These are phyloP conservation scores for Epistrophe eligans DNA, from an alignment of 2,888 invertebrate species.

Conservation along the genomic window DNA sequence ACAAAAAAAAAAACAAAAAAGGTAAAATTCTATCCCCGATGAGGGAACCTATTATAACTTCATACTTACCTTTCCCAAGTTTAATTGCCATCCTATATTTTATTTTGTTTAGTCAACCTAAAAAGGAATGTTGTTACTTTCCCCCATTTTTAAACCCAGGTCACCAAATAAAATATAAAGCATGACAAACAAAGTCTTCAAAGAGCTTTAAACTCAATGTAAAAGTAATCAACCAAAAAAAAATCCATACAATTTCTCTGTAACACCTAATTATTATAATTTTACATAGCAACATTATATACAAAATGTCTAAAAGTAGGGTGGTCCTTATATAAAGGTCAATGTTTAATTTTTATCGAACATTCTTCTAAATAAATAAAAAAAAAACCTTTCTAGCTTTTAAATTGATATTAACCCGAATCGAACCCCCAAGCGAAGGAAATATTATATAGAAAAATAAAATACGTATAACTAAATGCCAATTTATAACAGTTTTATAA, in stretches of 20 bases:
- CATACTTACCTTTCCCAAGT: slow-evolving; percentile 6
- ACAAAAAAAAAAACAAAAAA: neutral
- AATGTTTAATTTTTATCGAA: no score
- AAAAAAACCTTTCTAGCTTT: no score
- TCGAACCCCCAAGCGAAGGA: no score
- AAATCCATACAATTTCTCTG: slow-evolving; percentile 77
- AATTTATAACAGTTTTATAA: no score
- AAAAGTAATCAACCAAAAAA: slow-evolving; percentile 80
- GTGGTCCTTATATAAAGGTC: neutral
- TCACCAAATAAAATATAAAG: slow-evolving; percentile 24
- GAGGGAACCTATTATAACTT: neutral
- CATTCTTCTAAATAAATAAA: no score
- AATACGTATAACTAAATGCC: no score
- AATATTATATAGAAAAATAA: no score
- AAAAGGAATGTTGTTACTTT: neutral
- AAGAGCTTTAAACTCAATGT: slow-evolving; percentile 76
- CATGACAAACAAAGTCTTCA: slow-evolving; percentile 22
- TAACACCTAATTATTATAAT: slow-evolving; percentile 81
- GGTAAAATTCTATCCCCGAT: neutral
- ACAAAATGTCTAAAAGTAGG: neutral
- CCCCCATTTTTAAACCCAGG: neutral
- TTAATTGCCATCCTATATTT: neutral
- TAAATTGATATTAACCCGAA: no score
- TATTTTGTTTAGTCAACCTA: slow-evolving; percentile 13
- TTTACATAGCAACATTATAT: slow-evolving; percentile 68